These are phyloP conservation scores for Pollenia angustigena DNA, from an alignment of 2,888 invertebrate genomes.

Conservation along the genomic window DNA sequence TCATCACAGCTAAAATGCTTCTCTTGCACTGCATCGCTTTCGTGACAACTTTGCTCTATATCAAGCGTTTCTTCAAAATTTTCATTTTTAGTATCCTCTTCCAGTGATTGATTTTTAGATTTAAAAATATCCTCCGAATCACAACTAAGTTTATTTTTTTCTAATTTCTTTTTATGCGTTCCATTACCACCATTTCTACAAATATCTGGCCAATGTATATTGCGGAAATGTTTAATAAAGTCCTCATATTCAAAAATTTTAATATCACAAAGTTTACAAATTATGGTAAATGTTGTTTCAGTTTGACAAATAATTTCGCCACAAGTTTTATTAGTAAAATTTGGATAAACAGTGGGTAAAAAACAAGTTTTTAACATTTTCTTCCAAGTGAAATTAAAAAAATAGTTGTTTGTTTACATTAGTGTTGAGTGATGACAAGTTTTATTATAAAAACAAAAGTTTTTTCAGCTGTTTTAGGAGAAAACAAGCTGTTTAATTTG, in stretches of 20 bases:
- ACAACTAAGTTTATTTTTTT: neutral
- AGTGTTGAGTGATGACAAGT: slow-evolving; percentile 18
- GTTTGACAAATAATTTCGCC: slow-evolving; percentile 81
- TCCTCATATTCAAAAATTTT: slow-evolving; percentile 79
- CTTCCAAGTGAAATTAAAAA: neutral
- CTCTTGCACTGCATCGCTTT: neutral
- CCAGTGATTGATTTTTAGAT: neutral
- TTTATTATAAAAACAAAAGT: neutral
- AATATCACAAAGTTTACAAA: slow-evolving; percentile 78
- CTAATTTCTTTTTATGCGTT: neutral
- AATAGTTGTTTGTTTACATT: slow-evolving; percentile 41
- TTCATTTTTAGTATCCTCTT: neutral
- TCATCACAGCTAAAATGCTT: neutral
- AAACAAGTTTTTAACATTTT: slow-evolving; percentile 71
- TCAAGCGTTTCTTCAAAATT: neutral
- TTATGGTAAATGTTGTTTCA: slow-evolving; percentile 77
- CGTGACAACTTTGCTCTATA: neutral
- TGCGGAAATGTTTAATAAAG: slow-evolving; percentile 78
- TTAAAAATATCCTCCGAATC: neutral
- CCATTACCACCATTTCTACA: neutral
- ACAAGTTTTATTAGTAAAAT: slow-evolving; percentile 77
- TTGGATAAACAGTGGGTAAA: slow-evolving; percentile 37
- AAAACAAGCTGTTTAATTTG: neutral
- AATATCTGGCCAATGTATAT: slow-evolving; percentile 44
- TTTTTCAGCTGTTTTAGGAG: neutral